A percentile compares a stretch with the other conserved stretches of the same genome.
phyloP scores from a whole-genome alignment of 2,113 vertebrate species.

The Mustela lutreola region DNA sequence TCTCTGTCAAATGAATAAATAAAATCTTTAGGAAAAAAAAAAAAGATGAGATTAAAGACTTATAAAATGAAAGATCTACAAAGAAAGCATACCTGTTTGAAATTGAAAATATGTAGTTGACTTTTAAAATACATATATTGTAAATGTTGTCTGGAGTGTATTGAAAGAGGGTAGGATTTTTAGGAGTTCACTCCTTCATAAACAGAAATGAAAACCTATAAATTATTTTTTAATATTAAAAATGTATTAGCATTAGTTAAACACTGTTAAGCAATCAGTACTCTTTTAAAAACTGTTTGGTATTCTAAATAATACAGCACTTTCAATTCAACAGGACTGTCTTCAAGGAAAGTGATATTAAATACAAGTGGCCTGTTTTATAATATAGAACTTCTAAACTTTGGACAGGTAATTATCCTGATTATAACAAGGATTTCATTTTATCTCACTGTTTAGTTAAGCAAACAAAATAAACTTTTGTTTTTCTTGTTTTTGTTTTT shows the following conservation, averaged over 20 bases:
- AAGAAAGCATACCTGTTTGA: slow-evolving; percentile 1
- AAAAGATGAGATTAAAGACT: neutral
- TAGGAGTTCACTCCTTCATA: neutral
- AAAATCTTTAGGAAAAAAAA: too few relatives aligned
- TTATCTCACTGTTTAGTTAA: slow-evolving; percentile 50
- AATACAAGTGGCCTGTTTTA: slow-evolving; percentile 93
- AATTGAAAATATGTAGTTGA: slow-evolving; percentile 22
- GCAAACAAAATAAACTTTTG: slow-evolving; percentile 38
- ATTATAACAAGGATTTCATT: neutral
- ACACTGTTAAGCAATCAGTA: neutral
- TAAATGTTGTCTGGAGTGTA: neutral
- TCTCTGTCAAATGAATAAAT: too few relatives aligned
- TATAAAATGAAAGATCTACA: slow-evolving; percentile 31
- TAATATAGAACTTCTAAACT: slow-evolving; percentile 92
- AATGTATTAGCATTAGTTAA: neutral
- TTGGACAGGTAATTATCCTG: slow-evolving; percentile 91
- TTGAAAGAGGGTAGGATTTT: neutral
- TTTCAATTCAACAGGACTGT: slow-evolving; percentile 89
- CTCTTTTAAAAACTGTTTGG: neutral
- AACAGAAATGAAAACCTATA: neutral
- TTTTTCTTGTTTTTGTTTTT: neutral
- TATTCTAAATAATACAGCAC: slow-evolving; percentile 50
- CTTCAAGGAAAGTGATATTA: slow-evolving; percentile 90
- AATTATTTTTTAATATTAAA: slow-evolving; percentile 27
- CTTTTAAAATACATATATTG: slow-evolving; percentile 6